Base-by-base conservation (phyloP, 2,113 vertebrate species). In the Pangasianodon gigas region DNA sequence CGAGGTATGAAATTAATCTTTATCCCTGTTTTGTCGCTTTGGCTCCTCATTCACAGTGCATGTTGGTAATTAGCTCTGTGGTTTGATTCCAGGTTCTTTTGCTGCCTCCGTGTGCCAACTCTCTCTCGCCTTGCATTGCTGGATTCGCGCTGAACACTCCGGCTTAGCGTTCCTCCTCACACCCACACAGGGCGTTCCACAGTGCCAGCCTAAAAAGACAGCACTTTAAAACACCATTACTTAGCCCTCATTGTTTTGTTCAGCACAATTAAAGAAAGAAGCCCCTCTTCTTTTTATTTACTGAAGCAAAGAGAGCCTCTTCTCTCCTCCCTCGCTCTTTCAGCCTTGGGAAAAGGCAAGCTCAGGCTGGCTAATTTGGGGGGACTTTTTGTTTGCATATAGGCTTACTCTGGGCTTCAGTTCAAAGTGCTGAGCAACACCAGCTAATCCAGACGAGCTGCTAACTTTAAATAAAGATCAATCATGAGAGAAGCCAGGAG, bases 161-260 rank as follows among this genome's bases (percentile, higher is more conserved):
- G 83, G 18, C 90, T 77, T 93, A 90, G 91, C 90, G 89, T 92
- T 92, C 87, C 91, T 90, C 77, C n/a, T 93, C 93, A 95, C 95
- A 95, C 96, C 95, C 94, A 96, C 95, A 95, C 94, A 93, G 93
- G 93, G 94, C 92, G 94, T 95, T 95, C 95, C 94, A 95, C 95
- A 95, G 95, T 94, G 93, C 92, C 93, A 87, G 60, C 94, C 93
- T 93, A 95, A 95, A 95, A 95, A 93, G 94, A 94, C 93, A 93
- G 93, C 94, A 80, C 94, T 95, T 95, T 95, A 96, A 95, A 96
- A 94, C 93, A 93, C 94, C 93, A 95, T 96, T 95, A 95, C 95
- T 95, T 92, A 94, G 93, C 93, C 93, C 94, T 94, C 93, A 93
- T 95, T 95, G 95, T 95, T 96, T 95, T 94, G 94, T 94, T 95